Conservation (phyloP, 2,113 vertebrate genomes). For the Phalacrocorax brasilianus region DNA sequence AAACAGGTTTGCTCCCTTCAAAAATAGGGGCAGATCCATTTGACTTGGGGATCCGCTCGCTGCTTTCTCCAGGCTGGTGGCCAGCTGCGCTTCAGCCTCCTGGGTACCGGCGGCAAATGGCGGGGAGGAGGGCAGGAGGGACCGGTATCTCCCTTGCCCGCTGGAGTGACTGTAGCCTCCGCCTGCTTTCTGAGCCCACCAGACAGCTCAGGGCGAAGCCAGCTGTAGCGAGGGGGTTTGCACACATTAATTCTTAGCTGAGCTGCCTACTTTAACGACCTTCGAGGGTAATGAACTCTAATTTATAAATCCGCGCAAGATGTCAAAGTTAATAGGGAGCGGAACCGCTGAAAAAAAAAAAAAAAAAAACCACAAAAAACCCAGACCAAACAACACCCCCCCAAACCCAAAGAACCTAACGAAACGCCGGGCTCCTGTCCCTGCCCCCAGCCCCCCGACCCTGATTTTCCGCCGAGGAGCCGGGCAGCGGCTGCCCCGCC, state of each 20-base stretch:
- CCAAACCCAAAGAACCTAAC: too few species aligned
- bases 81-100: neutral
- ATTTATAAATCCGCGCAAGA: conserved; percentile 17
- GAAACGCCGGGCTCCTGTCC: neutral
- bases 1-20: neutral
- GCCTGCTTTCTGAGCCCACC: neutral
- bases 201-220: neutral
- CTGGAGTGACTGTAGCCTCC: neutral
- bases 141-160: neutral
- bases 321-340: neutral
- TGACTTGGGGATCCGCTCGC: neutral
- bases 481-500: neutral
- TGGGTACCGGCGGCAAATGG: neutral
- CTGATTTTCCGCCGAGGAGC: neutral
- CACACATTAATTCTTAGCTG: neutral
- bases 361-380: too few species aligned
- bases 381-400: too few species aligned
- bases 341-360: neutral
- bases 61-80: neutral
- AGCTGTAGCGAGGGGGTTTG: neutral
- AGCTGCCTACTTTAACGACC: neutral
- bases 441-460: neutral
- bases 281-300: neutral
- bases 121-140: neutral
- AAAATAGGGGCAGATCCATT: neutral